These are phyloP conservation scores for Pyxicephalus adspersus DNA, from an alignment of 2,113 vertebrate species.

Conservation along the genomic window DNA sequence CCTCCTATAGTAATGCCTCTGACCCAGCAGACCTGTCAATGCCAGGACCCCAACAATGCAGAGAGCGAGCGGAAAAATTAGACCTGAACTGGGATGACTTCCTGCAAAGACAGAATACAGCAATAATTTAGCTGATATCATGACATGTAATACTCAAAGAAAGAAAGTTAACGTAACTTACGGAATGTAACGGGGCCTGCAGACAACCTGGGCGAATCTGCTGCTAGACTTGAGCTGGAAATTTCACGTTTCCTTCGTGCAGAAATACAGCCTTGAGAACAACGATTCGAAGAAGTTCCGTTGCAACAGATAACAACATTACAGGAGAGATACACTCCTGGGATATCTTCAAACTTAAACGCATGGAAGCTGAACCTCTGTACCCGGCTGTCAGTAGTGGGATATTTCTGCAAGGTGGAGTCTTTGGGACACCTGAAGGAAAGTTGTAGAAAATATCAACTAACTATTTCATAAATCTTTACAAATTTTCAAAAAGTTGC, in stretches of 20 bases:
- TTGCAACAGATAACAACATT: conserved; percentile 36
- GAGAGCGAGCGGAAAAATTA: too few relatives aligned
- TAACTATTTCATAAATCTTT: too few relatives aligned
- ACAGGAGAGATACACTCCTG: conserved; percentile 47
- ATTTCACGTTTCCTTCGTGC: background rate
- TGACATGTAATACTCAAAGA: too few relatives aligned
- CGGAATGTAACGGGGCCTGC: conserved; percentile 32
- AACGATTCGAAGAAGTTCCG: conserved; percentile 30
- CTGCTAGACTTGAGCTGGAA: background rate
- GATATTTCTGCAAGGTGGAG: background rate
- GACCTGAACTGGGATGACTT: too few relatives aligned
- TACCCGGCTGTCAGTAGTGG: conserved; percentile 13
- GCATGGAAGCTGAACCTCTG: conserved; percentile 49
- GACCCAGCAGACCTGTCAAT: too few relatives aligned
- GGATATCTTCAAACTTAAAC: conserved; percentile 38
- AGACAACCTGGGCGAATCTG: conserved; percentile 8
- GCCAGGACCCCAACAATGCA: too few relatives aligned
- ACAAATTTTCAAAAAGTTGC: too few relatives aligned
- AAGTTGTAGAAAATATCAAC: too few relatives aligned
- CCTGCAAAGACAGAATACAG: too few relatives aligned
- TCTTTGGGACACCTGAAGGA: conserved; percentile 33
- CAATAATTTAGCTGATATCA: too few relatives aligned
- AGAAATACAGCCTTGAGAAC: conserved; percentile 21
- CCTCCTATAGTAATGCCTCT: too few relatives aligned
- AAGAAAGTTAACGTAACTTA: too few relatives aligned